Evolutionary conservation across 2,888 invertebrate species (phyloP), one percentile per base, ranked within the genome.

Genomic region (Autographa pulchrina): DNA sequence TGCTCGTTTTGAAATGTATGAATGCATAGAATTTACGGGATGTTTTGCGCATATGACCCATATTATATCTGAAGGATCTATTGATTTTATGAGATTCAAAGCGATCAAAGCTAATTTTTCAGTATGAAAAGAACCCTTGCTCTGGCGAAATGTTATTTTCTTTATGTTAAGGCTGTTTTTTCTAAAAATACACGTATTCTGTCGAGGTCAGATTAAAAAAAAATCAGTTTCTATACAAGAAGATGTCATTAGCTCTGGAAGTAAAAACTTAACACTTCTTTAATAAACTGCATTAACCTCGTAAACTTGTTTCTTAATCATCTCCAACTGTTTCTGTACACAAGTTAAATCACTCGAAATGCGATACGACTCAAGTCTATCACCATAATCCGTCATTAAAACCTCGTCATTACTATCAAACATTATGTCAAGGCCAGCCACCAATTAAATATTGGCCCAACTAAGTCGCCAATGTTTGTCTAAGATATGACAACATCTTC

Each of bases 391-490:
- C 64, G 61, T 70, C 72, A 83, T 70, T 70, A 69, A 71, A 61
- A 61, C 70, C 48, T 56, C 61, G 70, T 18, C 59, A 72, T 65
- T 66, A 65, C 64, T 66, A 71, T 69, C 61, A 54, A 70, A 54
- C 71, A 52, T 65, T 71, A 75, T 81, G 84, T 83, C 82, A 83
- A 81, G 82, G 82, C 72, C 69, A 79, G 63, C 68, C 66, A 69
- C 72, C 68, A 65, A 73, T 74, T 74, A 75, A 79, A 70, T 75
- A 63, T 56, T 63, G 52, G 16, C 48, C 59, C 62, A 74, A 81
- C 75, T 69, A 64, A 69, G 54, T 64, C 18, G 81, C 67, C 75
- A 70, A 75, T 62, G 60, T 75, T 79, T 78, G 68, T 60, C 31
- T 68, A 52, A 54, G 8, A 32, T 31, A 38, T 18, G 48, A 20